Conservation (phyloP, 2,113 vertebrate species). For the Herpetotheres cachinnans region DNA sequence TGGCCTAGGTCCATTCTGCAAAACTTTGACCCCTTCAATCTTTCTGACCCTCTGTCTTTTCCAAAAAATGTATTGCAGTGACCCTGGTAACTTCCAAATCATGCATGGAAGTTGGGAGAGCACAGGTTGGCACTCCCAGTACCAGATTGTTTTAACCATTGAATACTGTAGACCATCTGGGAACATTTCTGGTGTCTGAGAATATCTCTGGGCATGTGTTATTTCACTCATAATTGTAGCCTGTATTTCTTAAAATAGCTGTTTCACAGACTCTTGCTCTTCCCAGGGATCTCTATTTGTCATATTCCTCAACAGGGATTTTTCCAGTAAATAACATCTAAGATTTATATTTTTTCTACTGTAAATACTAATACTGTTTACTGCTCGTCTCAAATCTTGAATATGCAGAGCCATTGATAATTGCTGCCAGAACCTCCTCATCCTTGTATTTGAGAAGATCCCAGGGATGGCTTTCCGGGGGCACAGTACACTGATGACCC, state of each 20-base stretch:
- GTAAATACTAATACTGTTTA: not conserved
- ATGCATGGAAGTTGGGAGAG: not conserved
- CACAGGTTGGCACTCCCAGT: not conserved
- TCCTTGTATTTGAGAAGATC: not conserved
- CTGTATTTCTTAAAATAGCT: not conserved
- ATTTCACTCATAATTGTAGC: not conserved
- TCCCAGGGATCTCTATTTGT: not conserved
- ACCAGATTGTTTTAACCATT: not conserved
- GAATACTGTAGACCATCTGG: not conserved
- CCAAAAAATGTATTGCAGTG: not conserved
- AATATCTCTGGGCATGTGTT: not conserved
- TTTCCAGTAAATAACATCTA: not conserved
- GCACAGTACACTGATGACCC: not conserved
- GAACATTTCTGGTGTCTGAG: not conserved
- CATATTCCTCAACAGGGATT: not conserved
- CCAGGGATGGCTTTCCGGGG: not conserved
- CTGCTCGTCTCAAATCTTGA: not conserved
- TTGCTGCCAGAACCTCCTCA: not conserved
- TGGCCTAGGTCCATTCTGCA: accelerated
- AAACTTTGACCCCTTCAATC: not conserved
- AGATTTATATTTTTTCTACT: not conserved
- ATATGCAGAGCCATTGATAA: not conserved
- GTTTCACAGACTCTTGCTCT: not conserved
- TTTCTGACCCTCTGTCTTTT: not conserved
- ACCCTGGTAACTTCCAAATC: not conserved